Percentiles rank a stretch among this genome's conserved stretches.
These are phyloP conservation scores for Fopius arisanus DNA, from an alignment of 1,140 invertebrate genomes.

Conservation along the genomic window DNA sequence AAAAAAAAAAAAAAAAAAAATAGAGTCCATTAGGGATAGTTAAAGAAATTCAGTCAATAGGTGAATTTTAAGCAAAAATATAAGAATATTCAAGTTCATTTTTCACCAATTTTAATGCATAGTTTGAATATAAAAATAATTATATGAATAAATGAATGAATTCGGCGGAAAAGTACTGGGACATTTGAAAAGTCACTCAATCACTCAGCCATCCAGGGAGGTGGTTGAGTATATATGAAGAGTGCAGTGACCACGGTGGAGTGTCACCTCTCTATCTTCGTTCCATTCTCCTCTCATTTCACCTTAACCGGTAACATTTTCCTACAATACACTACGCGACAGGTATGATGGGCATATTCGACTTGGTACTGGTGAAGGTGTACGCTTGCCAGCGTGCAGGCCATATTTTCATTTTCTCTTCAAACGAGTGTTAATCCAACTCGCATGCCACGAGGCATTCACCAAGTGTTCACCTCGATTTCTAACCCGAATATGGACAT, in stretches of 20 bases:
- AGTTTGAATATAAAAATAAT: constrained; percentile 22
- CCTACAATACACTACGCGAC: too few relatives aligned
- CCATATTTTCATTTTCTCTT: background rate
- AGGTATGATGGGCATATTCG: constrained; percentile 26
- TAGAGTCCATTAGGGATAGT: too few relatives aligned
- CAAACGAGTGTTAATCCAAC: background rate
- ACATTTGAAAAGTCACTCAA: constrained; percentile 15
- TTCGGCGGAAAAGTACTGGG: constrained; percentile 1
- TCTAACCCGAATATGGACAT: constrained; percentile 30
- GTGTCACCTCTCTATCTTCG: constrained; percentile 17
- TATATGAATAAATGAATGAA: constrained; percentile 19
- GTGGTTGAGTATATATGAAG: background rate
- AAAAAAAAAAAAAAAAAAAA: too few relatives aligned
- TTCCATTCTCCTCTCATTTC: background rate
- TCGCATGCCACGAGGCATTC: constrained; percentile 1
- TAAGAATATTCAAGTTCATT: too few relatives aligned
- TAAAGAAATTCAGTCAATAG: too few relatives aligned
- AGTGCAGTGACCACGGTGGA: constrained; percentile 26
- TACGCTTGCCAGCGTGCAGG: background rate
- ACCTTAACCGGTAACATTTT: constrained; percentile 25
- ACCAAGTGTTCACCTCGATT: constrained; percentile 8
- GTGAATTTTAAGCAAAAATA: too few relatives aligned
- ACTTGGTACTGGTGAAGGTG: background rate
- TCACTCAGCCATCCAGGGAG: constrained; percentile 16
- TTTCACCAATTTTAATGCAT: too few relatives aligned